Evolutionary conservation across 2,797 vertebrate genomes (phyloP).

Genomic region (Lepus townsendii): DNA sequence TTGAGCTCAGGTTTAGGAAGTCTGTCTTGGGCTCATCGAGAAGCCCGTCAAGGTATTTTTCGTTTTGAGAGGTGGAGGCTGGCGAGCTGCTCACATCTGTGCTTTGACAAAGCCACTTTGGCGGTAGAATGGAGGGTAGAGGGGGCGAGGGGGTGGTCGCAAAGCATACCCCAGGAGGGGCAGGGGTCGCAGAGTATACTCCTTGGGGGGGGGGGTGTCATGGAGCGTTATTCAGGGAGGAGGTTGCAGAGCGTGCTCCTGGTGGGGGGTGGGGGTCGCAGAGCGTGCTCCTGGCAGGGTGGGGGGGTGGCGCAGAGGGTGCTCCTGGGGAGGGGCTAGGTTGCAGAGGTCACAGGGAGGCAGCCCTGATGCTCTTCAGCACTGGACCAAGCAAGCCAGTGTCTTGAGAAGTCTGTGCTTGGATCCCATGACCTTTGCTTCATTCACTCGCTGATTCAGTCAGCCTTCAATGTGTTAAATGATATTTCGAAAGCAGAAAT

Average conservation of each 20-base stretch:
- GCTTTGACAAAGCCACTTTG: background rate
- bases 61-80: background rate
- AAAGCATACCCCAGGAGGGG: too few species aligned
- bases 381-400: too few species aligned
- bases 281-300: too few species aligned
- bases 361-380: fast-evolving
- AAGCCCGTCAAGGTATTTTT: background rate
- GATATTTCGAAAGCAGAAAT: background rate
- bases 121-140: background rate
- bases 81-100: background rate
- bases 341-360: fast-evolving
- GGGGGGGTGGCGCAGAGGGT: too few species aligned
- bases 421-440: background rate
- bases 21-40: background rate
- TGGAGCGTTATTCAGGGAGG: too few species aligned
- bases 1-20: background rate
- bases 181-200: too few species aligned
- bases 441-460: background rate
- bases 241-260: too few species aligned
- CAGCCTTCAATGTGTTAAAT: background rate
- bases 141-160: too few species aligned
- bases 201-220: too few species aligned
- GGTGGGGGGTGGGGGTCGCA: too few species aligned
- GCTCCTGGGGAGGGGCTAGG: too few species aligned
- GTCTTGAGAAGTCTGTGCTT: background rate